Evolutionary conservation across 2,797 vertebrate species (phyloP), one percentile per base, ranked within the genome.

Genomic region (Gymnoscopelus microlampas): DNA sequence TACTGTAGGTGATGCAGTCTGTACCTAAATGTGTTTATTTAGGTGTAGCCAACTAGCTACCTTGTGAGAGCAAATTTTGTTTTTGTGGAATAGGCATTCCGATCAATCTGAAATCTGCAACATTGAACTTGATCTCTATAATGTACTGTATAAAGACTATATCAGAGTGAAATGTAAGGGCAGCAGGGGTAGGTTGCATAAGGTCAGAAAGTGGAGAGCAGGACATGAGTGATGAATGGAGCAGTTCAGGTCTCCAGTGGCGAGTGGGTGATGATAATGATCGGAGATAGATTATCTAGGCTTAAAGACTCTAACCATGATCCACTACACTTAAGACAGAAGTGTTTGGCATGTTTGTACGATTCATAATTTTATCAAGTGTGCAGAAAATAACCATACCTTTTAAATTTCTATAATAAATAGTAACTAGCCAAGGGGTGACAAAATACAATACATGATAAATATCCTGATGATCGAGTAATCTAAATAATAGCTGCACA

Each of bases 201-300:
- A 81, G 83, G 77, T 85, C 74, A 84, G 76, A 56, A 53, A 9
- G 60, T 19, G 79, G 44, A 7, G 48, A 13, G 1, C n/a, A 9
- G 23, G 60, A 53, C 26, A 73, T 44, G 29, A 72, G 79, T 78
- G 85, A 86, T 81, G 66, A 84, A 86, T 84, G 80, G 62, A 79
- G 81, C 64, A 62, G 86, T 78, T 88, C 77, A 81, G 13, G 78
- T 83, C 75, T 82, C 81, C 73, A 8, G 60, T 44, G 77, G 70
- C 81, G 74, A 8, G 60, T 44, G 77, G 70, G 49, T 72, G 73
- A 77, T 74, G 74, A 57, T 83, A 85, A 87, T 79, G 79, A 89
- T 86, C 74, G 72, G 11, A 15, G 50, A 71, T 67, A 83, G 87
- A 87, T 90, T 87, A 82, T 76, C 61, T 49, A 57, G 80, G 85